phyloP scores from a whole-genome alignment of 2,888 invertebrate species.

The Phorcus lineatus region DNA sequence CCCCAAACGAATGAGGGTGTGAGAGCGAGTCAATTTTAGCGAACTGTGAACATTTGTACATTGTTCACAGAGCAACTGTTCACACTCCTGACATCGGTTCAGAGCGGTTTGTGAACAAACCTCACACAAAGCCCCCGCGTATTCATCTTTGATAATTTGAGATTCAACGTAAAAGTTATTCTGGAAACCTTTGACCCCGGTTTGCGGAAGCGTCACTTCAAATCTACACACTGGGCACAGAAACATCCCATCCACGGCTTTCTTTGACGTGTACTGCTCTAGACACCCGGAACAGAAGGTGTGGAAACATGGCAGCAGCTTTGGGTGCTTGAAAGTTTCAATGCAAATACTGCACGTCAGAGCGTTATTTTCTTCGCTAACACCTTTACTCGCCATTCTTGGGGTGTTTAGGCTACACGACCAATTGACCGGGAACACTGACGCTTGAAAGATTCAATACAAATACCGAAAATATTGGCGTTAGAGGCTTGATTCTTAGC shows the following conservation, averaged over 20 bases:
- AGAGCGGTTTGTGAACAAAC: conserved; percentile 6
- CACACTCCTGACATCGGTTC: not conserved
- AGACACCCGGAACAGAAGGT: not conserved
- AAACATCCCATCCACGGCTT: not conserved
- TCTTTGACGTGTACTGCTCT: not conserved
- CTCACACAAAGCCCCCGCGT: not conserved
- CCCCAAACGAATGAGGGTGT: not conserved
- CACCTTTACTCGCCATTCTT: no score
- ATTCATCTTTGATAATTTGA: not conserved
- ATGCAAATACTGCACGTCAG: conserved; percentile 12
- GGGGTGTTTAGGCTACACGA: no score
- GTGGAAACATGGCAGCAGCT: conserved; percentile 15
- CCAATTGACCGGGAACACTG: no score
- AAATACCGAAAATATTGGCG: no score
- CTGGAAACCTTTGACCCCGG: not conserved
- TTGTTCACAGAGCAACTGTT: not conserved
- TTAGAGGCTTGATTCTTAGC: no score
- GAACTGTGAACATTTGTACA: conserved; percentile 2
- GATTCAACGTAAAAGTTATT: conserved; percentile 9
- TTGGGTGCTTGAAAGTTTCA: not conserved
- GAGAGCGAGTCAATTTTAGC: not conserved
- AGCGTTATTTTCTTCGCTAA: no score
- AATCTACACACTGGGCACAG: not conserved
- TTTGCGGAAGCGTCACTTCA: not conserved
- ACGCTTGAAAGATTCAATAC: no score